phyloP scores from a whole-genome alignment of 1,140 invertebrate species.

The Melanaphis sacchari region DNA sequence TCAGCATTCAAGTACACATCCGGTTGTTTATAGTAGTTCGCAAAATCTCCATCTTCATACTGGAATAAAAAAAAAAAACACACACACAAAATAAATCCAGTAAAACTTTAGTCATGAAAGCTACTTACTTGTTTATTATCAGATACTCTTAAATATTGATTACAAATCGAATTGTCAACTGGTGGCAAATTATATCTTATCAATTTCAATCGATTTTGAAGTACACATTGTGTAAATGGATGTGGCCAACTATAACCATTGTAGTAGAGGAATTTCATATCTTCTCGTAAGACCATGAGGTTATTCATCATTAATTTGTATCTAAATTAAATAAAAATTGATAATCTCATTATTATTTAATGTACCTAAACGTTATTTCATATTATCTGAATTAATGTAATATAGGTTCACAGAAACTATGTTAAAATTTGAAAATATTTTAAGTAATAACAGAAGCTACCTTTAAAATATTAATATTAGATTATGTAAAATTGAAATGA shows the following conservation, averaged over 20 bases:
- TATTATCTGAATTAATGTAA: neutral
- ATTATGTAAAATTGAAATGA: neutral
- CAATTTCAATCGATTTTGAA: slow-evolving; percentile 37
- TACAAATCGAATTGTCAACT: slow-evolving; percentile 28
- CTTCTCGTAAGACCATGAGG: neutral
- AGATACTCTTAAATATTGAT: neutral
- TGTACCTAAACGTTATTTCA: neutral
- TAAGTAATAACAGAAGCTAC: neutral
- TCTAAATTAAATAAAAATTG: neutral
- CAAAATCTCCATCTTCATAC: neutral
- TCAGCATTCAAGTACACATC: slow-evolving; percentile 5
- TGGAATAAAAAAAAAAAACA: neutral
- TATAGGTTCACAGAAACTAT: neutral
- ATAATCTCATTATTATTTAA: neutral
- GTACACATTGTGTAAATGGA: slow-evolving; percentile 46
- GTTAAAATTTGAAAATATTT: neutral
- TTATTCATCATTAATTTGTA: slow-evolving; percentile 36
- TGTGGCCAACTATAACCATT: slow-evolving; percentile 34
- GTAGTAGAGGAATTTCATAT: slow-evolving; percentile 20
- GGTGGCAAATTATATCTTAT: neutral
- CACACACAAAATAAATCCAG: neutral
- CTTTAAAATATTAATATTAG: neutral
- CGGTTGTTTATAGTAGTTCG: neutral
- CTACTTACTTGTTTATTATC: neutral
- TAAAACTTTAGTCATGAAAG: neutral